Evolutionary conservation across 1,140 invertebrate genomes (phyloP).

Genomic region (Eriosoma lanigerum): DNA sequence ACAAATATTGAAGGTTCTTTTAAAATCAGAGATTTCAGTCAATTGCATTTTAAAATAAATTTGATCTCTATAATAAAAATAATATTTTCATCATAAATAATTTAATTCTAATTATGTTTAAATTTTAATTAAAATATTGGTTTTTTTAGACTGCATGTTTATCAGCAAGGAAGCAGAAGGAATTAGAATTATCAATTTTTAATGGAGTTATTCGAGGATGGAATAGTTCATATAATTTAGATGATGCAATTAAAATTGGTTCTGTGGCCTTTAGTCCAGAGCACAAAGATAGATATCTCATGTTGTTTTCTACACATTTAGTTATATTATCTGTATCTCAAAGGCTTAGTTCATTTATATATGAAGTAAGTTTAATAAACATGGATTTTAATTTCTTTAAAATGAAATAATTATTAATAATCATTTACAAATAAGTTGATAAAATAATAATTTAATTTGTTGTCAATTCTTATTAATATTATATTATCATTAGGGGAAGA

Average conservation of each 20-base stretch:
- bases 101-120: no score
- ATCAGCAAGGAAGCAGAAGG: conserved; percentile 86
- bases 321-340: conserved; percentile 89
- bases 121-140: no score
- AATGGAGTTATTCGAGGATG: conserved; percentile 89
- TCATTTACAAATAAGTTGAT: no score
- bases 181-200: conserved; percentile 92
- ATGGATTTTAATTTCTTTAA: neutral
- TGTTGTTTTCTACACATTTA: conserved; percentile 84
- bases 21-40: no score
- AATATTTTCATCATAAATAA: no score
- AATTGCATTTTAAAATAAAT: no score
- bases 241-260: conserved; percentile 81
- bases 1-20: no score
- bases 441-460: no score
- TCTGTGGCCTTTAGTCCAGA: conserved; percentile 79
- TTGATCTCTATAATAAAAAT: no score
- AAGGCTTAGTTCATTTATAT: conserved; percentile 90
- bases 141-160: conserved; percentile 80
- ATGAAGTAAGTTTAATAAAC: conserved; percentile 70
- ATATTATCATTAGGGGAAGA: conserved; percentile 70
- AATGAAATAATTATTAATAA: neutral
- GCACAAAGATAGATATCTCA: conserved; percentile 86
- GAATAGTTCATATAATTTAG: conserved; percentile 82
- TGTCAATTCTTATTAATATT: no score